A percentile compares a stretch with the other conserved stretches of the same genome.
phyloP scores from a whole-genome alignment of 2,113 vertebrate species.

The Willisornis vidua region DNA sequence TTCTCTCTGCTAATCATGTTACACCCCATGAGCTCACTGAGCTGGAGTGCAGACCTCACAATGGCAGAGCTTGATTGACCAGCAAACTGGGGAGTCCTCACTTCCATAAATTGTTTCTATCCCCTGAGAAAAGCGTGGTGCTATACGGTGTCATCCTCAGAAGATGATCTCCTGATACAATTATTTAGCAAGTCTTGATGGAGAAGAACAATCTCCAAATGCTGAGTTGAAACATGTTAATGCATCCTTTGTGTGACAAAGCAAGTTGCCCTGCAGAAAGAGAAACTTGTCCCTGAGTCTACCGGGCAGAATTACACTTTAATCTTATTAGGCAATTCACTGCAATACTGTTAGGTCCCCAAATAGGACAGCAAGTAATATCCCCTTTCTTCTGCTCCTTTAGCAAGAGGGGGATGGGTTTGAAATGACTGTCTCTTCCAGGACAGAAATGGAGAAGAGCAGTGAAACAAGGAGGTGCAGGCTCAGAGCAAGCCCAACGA shows the following conservation, averaged over 20 bases:
- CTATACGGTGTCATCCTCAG: not conserved
- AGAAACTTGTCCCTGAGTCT: not conserved
- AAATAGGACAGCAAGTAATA: not conserved
- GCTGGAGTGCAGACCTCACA: not conserved
- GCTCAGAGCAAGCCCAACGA: conserved; percentile 21
- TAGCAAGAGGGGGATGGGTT: not conserved
- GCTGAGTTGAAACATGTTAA: not conserved
- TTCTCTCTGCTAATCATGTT: not conserved
- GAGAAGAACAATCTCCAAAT: not conserved
- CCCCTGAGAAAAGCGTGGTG: not conserved
- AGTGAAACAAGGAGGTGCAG: not conserved
- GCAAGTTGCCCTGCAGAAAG: not conserved
- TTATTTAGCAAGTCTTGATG: not conserved
- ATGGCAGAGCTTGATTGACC: not conserved
- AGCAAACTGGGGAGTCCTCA: not conserved
- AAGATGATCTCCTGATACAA: not conserved
- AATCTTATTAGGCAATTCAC: not conserved
- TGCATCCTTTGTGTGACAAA: not conserved
- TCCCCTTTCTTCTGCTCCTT: not conserved
- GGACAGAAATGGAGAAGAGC: not conserved
- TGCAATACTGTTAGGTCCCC: not conserved
- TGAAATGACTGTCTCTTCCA: not conserved
- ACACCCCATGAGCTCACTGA: not conserved
- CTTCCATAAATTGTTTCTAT: accelerated
- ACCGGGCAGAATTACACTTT: not conserved